Evolutionary conservation across 2,888 invertebrate species (phyloP).

Genomic region (Lepidochitona cinerea): DNA sequence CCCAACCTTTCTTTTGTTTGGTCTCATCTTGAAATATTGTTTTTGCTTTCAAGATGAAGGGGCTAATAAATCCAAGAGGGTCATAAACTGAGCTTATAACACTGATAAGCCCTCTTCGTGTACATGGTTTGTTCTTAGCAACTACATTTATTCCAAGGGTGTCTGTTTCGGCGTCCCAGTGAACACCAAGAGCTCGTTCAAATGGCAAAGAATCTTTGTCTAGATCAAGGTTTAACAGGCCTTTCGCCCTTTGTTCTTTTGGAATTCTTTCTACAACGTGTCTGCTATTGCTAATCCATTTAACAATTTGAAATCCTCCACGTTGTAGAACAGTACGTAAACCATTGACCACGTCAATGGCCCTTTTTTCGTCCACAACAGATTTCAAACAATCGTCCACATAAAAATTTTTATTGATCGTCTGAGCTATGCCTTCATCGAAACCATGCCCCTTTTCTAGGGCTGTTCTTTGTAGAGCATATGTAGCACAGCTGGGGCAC

Average conservation of each 20-base stretch:
- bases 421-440: too few relatives aligned
- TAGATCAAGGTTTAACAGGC: slow-evolving; percentile 8
- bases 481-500: background rate
- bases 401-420: too few relatives aligned
- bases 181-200: too few relatives aligned
- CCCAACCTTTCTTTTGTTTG: background rate
- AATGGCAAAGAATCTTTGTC: slow-evolving; percentile 5
- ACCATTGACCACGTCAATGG: background rate
- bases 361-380: too few relatives aligned
- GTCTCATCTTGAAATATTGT: background rate
- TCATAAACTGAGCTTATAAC: background rate
- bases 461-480: too few relatives aligned
- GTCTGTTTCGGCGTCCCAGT: too few relatives aligned
- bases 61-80: background rate
- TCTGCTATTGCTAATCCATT: background rate
- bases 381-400: too few relatives aligned
- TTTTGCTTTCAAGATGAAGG: background rate
- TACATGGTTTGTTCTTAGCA: too few relatives aligned
- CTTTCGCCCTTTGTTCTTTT: too few relatives aligned
- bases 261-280: too few relatives aligned
- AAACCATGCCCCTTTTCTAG: background rate
- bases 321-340: background rate
- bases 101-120: background rate
- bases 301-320: slow-evolving; percentile 3
- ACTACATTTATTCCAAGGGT: too few relatives aligned